A percentile compares a stretch with the other conserved stretches of the same genome.
phyloP scores from a whole-genome alignment of 2,888 invertebrate genomes.

The Parelbella ahira region DNA sequence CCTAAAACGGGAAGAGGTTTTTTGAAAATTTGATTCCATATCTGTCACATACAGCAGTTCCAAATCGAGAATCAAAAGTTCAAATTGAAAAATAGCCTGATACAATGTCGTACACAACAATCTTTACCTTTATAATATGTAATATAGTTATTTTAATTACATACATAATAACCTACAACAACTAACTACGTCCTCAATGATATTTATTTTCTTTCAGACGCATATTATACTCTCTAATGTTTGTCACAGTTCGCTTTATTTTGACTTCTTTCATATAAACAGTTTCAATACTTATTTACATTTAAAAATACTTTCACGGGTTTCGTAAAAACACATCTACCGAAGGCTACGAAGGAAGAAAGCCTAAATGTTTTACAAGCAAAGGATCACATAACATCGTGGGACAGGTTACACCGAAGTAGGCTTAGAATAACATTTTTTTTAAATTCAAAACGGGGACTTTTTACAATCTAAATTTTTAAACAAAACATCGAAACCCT shows the following conservation, averaged over 20 bases:
- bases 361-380: conserved; percentile 50
- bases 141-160: conserved; percentile 39
- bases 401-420: conserved; percentile 45
- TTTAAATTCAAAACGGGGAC: conserved; percentile 38
- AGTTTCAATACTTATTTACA: conserved; percentile 71
- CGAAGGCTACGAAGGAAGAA: conserved; percentile 55
- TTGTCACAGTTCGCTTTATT: conserved; percentile 81
- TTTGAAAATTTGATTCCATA: conserved; percentile 13
- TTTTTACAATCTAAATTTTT: conserved; percentile 56
- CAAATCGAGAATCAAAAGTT: conserved; percentile 8
- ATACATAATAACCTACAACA: conserved; percentile 61
- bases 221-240: conserved; percentile 70
- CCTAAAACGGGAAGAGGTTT: conserved; percentile 5
- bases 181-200: conserved; percentile 72
- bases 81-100: conserved; percentile 11
- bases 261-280: conserved; percentile 75
- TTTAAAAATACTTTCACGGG: conserved; percentile 50
- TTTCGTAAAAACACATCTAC: conserved; percentile 34
- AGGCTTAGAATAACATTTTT: conserved; percentile 43
- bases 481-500: conserved; percentile 74
- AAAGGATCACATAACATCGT: conserved; percentile 47
- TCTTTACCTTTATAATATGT: conserved; percentile 36
- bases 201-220: conserved; percentile 68
- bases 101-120: conserved; percentile 52
- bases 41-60: neutral